Evolutionary conservation across 2,113 vertebrate genomes (phyloP), one percentile per base, ranked within the genome.

Genomic region (Brachyhypopomus gauderio): DNA sequence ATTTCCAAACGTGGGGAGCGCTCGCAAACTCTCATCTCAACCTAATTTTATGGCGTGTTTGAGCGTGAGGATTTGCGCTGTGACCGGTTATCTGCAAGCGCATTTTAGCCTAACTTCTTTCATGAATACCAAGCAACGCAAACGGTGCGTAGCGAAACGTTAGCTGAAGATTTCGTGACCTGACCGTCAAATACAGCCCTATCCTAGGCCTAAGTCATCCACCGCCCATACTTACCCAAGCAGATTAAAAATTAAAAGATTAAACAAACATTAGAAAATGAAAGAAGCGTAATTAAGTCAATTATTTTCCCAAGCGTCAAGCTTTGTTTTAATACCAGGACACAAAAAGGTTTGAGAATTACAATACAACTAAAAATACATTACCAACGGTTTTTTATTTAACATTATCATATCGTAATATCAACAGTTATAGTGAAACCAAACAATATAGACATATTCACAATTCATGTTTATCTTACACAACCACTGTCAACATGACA

Each of bases 401-500:
- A 88, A 89, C 88, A 90, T 89, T 78, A 85, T 69, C 77, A 88
- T 87, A 85, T 85, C 82, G 69, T 90, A 89, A 83, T 85, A 86
- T 77, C 70, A 88, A 88, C 89, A 90, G 81, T 84, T 87, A 72
- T 83, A 84, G 85, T 87, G 85, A 92, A 91, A 91, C 83, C 85
- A 82, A 84, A 87, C 69, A 80, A 69, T 90, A 92, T 87, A 82
- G 77, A 90, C 86, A 79, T 91, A 91, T 90, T 90, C 88, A 91
- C 89, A 92, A 88, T 41, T 82, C 30, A 83, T 79, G 85, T 87
- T 87, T 59, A 84, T 75, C 88, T 87, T 79, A 85, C 88, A 89
- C 90, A 89, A 80, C 86, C 86, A 88, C 89, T 90, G 90, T 90
- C 88, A 89, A 80, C 82, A 84, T 75, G 88, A 90, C 90, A 91